Evolutionary conservation across 2,888 invertebrate genomes (phyloP), one percentile per base, ranked within the genome.

Genomic region (Pterostichus madidus): DNA sequence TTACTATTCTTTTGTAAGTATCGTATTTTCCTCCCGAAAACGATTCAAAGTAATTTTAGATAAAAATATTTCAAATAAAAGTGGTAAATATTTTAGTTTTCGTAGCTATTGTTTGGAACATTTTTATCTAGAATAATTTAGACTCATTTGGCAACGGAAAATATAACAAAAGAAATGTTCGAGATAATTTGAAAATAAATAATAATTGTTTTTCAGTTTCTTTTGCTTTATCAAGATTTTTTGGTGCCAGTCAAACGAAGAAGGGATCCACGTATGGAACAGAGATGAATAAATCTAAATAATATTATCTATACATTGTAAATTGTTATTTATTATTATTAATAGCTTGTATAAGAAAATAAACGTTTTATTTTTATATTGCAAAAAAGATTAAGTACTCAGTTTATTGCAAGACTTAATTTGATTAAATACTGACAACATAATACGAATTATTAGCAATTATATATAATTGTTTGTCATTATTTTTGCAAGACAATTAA

Each of bases 1-100:
- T 11, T 31, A 39, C 24, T 81, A n/a, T 75, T 83, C 46, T 31
- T 77, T 32, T 77, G 83, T 76, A 84, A 75, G 82, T 82, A 75
- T 64, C 73, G 32, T 79, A 24, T 24, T 24, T 24, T 24, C 3
- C 24, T 1, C 3, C 24, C 2, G 1, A 24, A 24, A 24, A 24
- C 24, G 24, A 2, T 24, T 24, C 3, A 2, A 1, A 24, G 3
- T 24, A 2, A 24, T 24, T 24, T 24, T 24, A 2, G 24, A 24
- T 24, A 24, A 24, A 24, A 24, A 2, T 24, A 3, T 3, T 24
- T 24, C 24, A 24, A 24, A 24, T 24, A 24, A 24, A 24, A 24
- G 24, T 24, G 24, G 24, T 24, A 24, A 24, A 24, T 2, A 24
- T 24, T 24, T 24, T 24, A 3, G 1, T 24, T 24, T 24, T 3